Conservation (phyloP, 2,113 vertebrate genomes). For the Hyperopisus bebe region DNA sequence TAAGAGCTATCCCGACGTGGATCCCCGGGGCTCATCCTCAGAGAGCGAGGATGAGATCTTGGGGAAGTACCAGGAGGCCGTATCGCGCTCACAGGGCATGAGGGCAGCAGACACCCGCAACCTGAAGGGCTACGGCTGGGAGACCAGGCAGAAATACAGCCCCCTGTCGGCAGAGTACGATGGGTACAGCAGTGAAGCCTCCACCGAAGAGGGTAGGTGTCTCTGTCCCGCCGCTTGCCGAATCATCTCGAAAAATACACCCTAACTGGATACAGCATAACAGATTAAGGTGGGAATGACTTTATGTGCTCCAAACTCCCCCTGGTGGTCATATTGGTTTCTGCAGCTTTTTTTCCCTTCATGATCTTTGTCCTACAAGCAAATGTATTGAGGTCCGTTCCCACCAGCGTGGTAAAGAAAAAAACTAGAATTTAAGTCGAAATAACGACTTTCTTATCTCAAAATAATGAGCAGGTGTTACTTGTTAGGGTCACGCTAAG, state of each 20-base stretch:
- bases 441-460: too few relatives aligned
- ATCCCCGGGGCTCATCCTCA: conserved; percentile 81
- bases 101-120: conserved; percentile 57
- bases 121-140: conserved; percentile 78
- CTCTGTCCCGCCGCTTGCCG: neutral
- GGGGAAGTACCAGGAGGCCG: conserved; percentile 90
- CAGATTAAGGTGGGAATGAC: neutral
- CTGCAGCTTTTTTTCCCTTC: neutral
- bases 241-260: neutral
- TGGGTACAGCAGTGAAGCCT: conserved; percentile 92
- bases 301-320: neutral
- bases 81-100: conserved; percentile 75
- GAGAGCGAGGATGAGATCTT: conserved; percentile 94
- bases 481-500: neutral
- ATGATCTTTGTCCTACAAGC: neutral
- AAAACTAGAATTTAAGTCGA: neutral
- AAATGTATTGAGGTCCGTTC: neutral
- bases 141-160: conserved; percentile 86
- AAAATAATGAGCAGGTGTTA: neutral
- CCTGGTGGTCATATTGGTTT: neutral
- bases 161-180: conserved; percentile 81
- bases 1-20: conserved; percentile 71
- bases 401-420: neutral
- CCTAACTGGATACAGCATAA: neutral
- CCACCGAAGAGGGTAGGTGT: conserved; percentile 81